These are phyloP conservation scores for Globodera ellingtonae DNA, from an alignment of 1,140 invertebrate genomes.

Conservation along the genomic window DNA sequence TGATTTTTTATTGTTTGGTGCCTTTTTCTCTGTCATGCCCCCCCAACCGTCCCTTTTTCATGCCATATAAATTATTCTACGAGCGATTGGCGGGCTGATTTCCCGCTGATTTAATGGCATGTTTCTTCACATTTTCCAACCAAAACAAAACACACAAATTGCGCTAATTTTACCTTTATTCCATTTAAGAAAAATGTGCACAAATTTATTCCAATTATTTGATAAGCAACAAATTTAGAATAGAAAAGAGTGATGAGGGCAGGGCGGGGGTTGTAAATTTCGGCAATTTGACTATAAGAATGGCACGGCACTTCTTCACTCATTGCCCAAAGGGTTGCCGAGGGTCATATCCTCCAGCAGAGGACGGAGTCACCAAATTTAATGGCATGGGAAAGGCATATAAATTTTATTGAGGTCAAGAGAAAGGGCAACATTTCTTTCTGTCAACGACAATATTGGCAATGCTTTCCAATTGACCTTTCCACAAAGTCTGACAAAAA, in stretches of 20 bases:
- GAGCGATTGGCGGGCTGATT: not conserved
- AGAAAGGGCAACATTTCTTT: not conserved
- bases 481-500: no score
- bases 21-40: not conserved
- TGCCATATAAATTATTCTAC: not conserved
- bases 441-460: no score
- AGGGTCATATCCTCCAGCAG: not conserved
- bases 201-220: no score
- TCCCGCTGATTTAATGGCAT: not conserved
- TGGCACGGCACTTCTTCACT: not conserved
- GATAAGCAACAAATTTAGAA: no score
- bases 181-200: no score
- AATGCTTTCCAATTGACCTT: no score
- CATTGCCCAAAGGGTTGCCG: not conserved
- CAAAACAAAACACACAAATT: no score
- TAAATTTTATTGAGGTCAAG: not conserved
- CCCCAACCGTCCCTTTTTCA: not conserved
- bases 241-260: no score
- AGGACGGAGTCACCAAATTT: not conserved
- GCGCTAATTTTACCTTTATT: no score
- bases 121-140: no score
- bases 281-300: not conserved
- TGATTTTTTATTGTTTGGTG: no score
- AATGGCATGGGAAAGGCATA: not conserved
- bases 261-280: not conserved